Conservation (phyloP, 2,113 vertebrate genomes). For the Ciconia stormi region DNA sequence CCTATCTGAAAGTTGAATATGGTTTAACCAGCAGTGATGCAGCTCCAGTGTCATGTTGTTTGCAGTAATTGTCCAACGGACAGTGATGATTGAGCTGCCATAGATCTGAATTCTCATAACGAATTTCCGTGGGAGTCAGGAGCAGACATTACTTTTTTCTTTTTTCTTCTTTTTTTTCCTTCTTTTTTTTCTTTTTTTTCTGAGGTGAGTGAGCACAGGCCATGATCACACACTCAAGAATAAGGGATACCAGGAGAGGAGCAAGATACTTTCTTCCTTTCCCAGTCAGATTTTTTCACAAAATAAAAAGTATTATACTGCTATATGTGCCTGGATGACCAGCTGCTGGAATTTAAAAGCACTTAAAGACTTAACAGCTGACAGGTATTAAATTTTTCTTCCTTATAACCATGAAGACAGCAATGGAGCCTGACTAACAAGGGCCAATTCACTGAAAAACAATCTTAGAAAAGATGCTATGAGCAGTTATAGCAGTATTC, state of each 20-base stretch:
- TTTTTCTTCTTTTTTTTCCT: accelerated
- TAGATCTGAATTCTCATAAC: not conserved
- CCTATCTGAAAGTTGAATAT: not conserved
- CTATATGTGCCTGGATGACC: not conserved
- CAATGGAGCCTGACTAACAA: constrained; percentile 24
- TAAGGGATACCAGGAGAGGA: not conserved
- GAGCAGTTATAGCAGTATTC: not conserved
- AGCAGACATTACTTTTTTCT: not conserved
- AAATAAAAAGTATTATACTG: not conserved
- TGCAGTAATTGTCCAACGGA: not conserved
- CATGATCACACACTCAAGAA: not conserved
- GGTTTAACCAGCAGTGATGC: not conserved
- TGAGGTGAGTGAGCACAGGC: not conserved
- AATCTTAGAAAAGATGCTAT: not conserved
- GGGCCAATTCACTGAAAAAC: constrained; percentile 27
- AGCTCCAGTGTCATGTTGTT: not conserved
- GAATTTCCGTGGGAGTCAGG: not conserved
- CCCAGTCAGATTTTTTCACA: not conserved
- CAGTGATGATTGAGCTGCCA: not conserved
- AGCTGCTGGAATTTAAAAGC: not conserved
- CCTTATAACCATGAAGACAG: not conserved
- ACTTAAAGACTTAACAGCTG: not conserved
- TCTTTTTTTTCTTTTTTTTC: too few species aligned
- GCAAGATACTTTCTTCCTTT: not conserved
- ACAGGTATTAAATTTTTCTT: not conserved